Evolutionary conservation across 2,797 vertebrate species (phyloP), one percentile per base, ranked within the genome.

Genomic region (Channallabes apus): DNA sequence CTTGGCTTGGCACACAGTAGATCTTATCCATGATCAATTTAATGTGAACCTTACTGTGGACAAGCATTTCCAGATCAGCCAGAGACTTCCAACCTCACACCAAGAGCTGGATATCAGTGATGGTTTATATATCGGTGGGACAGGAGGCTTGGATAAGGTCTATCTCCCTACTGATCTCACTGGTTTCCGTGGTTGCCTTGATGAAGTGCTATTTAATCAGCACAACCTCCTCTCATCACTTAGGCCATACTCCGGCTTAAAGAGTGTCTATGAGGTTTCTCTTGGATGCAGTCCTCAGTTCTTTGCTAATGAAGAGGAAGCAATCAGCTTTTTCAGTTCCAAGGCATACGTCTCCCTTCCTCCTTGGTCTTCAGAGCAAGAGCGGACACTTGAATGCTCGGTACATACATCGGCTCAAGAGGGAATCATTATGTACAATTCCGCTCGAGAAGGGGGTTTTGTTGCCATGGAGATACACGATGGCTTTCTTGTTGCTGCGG

Each of bases 291-390:
- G 92, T 86, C 96, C 96, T 24, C 96, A 97, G 86, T 98, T 99
- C 93, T 97, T 97, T 89, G 95, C 96, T 68, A 92, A 88, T 1
- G 95, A 97, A 84, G 94, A 96, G 71, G 96, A 98, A 29, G 91
- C 97, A 0, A 92, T 99, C 84, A 98, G 95, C 92, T 97, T 99
- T 90, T 99, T 98, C 90, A 99, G 97, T 90, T 97, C 97, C 15
- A 96, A 94, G 88, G 97, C 97, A 41, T 99, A 96, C 61, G 81
- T 98, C 88, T 94, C 95, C 58, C 93, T 98, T 88, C 94, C 96
- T 24, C 82, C 90, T 0, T 97, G 95, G 96, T 94, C 90, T 1
- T 22, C 91, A 59, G 92, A 90, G 4, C 83, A 91, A 1, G 94
- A 94, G 29, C 94, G 94, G 8, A 24, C 89, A 4, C 94, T 97